Percentiles rank a stretch among this genome's conserved stretches.
phyloP scores from a whole-genome alignment of 2,888 invertebrate species.

The Drosophila fungiperda region DNA sequence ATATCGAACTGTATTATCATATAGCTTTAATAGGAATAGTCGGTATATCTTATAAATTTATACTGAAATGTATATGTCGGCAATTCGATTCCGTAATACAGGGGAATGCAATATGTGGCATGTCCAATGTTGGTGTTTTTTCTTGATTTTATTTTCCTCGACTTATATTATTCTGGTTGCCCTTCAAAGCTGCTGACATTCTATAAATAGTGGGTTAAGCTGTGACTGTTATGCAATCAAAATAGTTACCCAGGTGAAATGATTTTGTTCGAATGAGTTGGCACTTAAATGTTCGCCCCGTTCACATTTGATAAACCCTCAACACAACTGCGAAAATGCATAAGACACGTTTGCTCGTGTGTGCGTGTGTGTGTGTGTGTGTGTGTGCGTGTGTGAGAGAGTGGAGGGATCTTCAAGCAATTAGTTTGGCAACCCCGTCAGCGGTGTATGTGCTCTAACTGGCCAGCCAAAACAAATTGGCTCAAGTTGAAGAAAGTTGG shows the following conservation, averaged over 20 bases:
- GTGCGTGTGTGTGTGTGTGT: neutral
- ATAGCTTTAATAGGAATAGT: neutral
- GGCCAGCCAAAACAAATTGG: constrained; percentile 65
- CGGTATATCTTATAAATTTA: neutral
- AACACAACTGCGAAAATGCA: neutral
- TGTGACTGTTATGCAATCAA: constrained; percentile 12
- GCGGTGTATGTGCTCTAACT: constrained; percentile 7
- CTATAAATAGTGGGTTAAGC: neutral
- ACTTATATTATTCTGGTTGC: neutral
- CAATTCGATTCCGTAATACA: neutral
- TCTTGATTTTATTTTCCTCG: neutral
- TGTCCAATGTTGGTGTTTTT: neutral
- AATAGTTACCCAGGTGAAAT: constrained; percentile 21
- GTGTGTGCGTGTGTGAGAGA: constrained; percentile 2
- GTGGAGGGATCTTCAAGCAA: constrained; percentile 9
- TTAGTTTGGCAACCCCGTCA: constrained; percentile 43
- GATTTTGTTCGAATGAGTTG: constrained; percentile 27
- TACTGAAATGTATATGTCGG: neutral
- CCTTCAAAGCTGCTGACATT: neutral
- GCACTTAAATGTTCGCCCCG: constrained; percentile 40
- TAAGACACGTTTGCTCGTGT: constrained; percentile 3
- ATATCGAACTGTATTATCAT: neutral
- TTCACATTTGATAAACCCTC: constrained; percentile 34
- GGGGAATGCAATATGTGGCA: neutral
- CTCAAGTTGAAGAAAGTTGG: constrained; percentile 49